Conservation (phyloP, 2,888 invertebrate species). For the Aphodius sticticus region DNA sequence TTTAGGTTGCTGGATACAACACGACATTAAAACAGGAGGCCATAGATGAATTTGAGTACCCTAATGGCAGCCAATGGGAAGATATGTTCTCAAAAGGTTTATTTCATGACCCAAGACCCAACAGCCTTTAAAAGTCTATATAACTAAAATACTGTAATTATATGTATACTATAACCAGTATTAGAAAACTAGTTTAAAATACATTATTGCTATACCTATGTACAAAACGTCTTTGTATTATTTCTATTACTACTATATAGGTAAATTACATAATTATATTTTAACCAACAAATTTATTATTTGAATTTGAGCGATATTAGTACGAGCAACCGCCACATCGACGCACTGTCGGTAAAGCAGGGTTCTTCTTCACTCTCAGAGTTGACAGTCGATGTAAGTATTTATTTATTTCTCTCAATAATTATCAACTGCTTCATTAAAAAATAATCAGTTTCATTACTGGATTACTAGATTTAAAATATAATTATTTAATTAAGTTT, state of each 20-base stretch:
- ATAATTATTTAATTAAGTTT: too few species aligned
- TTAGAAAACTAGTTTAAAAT: neutral
- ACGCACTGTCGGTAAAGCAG: neutral
- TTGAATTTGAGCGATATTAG: neutral
- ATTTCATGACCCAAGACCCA: constrained; percentile 62
- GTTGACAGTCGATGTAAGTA: neutral
- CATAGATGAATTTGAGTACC: constrained; percentile 76
- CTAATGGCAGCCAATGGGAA: constrained; percentile 81
- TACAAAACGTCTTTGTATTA: neutral
- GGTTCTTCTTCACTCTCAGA: neutral
- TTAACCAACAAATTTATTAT: constrained; percentile 12
- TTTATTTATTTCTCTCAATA: neutral
- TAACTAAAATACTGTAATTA: neutral
- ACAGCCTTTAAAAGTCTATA: constrained; percentile 14
- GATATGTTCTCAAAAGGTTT: constrained; percentile 69
- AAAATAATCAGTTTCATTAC: neutral
- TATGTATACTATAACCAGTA: constrained; percentile 8
- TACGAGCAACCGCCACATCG: neutral
- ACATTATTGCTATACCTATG: neutral
- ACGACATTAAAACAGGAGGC: constrained; percentile 77
- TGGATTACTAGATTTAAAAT: too few species aligned
- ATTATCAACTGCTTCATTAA: neutral
- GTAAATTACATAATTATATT: neutral
- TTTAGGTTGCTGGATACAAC: constrained; percentile 80
- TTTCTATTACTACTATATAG: neutral